Evolutionary conservation across 2,888 invertebrate genomes (phyloP), one percentile per base, ranked within the genome.

Genomic region (Eristalinus aeneus): DNA sequence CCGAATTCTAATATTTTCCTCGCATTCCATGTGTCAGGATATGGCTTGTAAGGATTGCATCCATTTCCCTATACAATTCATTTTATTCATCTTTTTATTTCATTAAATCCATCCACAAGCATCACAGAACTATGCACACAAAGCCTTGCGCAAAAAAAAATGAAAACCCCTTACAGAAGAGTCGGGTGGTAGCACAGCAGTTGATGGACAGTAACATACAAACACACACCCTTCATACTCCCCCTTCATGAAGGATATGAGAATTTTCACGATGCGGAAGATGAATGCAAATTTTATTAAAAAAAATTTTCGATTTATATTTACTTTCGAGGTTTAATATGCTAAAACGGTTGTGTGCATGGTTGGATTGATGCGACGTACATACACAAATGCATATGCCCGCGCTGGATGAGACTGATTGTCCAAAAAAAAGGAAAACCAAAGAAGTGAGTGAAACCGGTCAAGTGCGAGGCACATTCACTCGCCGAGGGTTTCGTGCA

Each of bases 311-410:
- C 20, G 36, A 81, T 81, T 69, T 63, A 76, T 73, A 77, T 81
- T 85, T 81, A 85, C 85, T 76, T 80, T 80, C 64, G 71, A 76
- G 81, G 77, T 85, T 85, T 81, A 81, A 77, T 77, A 76, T 84
- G 84, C 65, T 79, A 75, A 75, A 84, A 74, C 71, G 79, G 67
- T 75, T 71, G 56, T 36, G 61, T 73, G 54, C 73, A 78, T 64
- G 74, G 64, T 64, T 54, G 82, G 67, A 73, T 77, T 82, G 77
- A 82, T 77, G 58, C 16, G 46, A 46, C n/a, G 46, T 4, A 16
- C 16, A 16, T 10, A 27, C 27, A 27, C 27, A 27, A 1, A 34
- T 46, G 46, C 46, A 46, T 46, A 46, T 46, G 46, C 46, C n/a
- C 5, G 46, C 46, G 46, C 46, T 46, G 46, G 46, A 46, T 46